phyloP scores from a whole-genome alignment of 2,797 vertebrate species.

The Channallabes apus region DNA sequence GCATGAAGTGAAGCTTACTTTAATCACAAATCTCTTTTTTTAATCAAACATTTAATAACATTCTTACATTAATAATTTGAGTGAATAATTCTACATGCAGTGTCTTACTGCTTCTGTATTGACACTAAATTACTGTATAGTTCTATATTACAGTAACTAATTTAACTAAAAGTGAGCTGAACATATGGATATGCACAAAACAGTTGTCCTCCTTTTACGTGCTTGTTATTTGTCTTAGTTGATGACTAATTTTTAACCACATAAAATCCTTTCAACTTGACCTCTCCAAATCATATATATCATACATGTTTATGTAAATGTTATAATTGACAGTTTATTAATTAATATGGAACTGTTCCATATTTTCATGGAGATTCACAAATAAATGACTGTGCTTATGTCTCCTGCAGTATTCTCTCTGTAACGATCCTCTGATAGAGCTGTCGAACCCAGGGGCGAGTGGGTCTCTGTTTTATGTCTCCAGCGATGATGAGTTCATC shows the following conservation, averaged over 20 bases:
- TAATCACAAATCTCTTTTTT: neutral
- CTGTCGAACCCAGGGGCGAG: slow-evolving; percentile 92
- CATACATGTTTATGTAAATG: neutral
- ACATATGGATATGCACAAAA: neutral
- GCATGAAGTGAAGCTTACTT: neutral
- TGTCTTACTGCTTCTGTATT: neutral
- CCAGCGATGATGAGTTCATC: slow-evolving; percentile 92
- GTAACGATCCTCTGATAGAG: slow-evolving; percentile 87
- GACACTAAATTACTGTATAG: neutral
- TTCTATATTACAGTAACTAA: neutral
- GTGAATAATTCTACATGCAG: neutral
- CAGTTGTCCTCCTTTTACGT: neutral
- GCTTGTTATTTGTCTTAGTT: neutral
- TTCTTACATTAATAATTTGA: neutral
- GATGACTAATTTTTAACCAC: neutral
- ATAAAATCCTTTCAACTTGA: neutral
- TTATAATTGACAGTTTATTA: neutral
- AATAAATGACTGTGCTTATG: slow-evolving; percentile 26
- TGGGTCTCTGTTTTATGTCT: slow-evolving; percentile 95
- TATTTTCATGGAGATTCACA: neutral
- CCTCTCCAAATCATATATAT: too few species aligned
- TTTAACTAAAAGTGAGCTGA: neutral
- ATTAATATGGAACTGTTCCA: neutral
- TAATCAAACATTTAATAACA: neutral
- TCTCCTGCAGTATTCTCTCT: slow-evolving; percentile 85